Conservation (phyloP, 2,797 vertebrate genomes). For the Poecile montanus region DNA sequence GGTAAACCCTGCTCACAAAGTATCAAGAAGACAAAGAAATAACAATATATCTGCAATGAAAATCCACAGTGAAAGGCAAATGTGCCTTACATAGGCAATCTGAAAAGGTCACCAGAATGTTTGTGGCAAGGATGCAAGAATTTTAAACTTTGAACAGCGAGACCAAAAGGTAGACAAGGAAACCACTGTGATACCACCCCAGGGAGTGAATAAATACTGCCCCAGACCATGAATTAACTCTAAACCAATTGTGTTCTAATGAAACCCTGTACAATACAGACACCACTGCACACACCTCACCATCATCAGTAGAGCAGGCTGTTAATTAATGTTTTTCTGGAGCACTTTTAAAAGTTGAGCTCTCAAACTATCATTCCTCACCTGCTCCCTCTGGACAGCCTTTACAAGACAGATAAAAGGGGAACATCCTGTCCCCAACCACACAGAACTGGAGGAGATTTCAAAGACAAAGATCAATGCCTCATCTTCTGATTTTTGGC, state of each 20-base stretch:
- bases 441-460: background rate
- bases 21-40: background rate
- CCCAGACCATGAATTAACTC: background rate
- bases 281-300: background rate
- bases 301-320: background rate
- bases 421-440: background rate
- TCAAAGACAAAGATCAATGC: background rate
- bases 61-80: background rate
- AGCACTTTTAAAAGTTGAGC: background rate
- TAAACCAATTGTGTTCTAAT: background rate
- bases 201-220: background rate
- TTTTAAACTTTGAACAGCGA: background rate
- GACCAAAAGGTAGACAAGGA: slow-evolving; percentile 11
- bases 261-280: background rate
- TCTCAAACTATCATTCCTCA: background rate
- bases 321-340: background rate
- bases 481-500: background rate
- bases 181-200: background rate
- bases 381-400: background rate
- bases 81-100: background rate
- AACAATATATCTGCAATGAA: background rate
- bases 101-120: slow-evolving; percentile 21
- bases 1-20: background rate
- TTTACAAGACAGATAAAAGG: background rate
- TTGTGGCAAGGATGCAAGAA: background rate